A percentile compares a stretch with the other conserved stretches of the same genome.
Evolutionary conservation across 2,113 vertebrate genomes (phyloP).

Genomic region (Heliornis fulica): DNA sequence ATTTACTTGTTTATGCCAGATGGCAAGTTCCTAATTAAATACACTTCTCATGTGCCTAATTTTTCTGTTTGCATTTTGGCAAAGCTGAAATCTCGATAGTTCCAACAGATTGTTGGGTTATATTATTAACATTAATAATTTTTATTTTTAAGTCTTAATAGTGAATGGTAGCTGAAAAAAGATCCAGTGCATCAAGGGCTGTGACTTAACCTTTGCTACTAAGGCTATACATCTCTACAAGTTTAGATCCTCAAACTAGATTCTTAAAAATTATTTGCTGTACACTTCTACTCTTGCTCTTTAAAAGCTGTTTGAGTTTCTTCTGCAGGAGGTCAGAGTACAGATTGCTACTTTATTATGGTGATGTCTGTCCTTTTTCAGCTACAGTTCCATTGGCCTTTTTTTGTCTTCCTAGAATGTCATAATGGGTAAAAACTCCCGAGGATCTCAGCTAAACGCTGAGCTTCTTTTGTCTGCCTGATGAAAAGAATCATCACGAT

Average conservation of each 20-base stretch:
- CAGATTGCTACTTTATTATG: background rate
- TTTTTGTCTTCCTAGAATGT: background rate
- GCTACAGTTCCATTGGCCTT: background rate
- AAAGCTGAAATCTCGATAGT: background rate
- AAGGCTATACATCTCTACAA: background rate
- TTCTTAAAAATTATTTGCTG: background rate
- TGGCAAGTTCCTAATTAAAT: constrained; percentile 43
- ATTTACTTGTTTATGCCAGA: constrained; percentile 13
- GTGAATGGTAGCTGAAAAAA: background rate
- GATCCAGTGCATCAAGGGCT: background rate
- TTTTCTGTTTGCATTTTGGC: constrained; percentile 6
- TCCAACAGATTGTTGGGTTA: background rate
- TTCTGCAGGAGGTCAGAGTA: background rate
- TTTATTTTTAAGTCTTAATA: background rate
- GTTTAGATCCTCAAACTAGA: background rate
- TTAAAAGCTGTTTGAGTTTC: background rate
- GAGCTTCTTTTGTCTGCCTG: background rate
- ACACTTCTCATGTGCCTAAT: background rate
- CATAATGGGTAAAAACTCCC: background rate
- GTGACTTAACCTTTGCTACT: background rate
- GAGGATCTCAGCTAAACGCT: background rate
- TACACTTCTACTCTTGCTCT: background rate
- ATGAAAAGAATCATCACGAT: background rate
- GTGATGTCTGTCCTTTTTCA: background rate
- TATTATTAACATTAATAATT: background rate